Evolutionary conservation across 2,797 vertebrate species (phyloP).

Genomic region (Gymnothorax reevesii): DNA sequence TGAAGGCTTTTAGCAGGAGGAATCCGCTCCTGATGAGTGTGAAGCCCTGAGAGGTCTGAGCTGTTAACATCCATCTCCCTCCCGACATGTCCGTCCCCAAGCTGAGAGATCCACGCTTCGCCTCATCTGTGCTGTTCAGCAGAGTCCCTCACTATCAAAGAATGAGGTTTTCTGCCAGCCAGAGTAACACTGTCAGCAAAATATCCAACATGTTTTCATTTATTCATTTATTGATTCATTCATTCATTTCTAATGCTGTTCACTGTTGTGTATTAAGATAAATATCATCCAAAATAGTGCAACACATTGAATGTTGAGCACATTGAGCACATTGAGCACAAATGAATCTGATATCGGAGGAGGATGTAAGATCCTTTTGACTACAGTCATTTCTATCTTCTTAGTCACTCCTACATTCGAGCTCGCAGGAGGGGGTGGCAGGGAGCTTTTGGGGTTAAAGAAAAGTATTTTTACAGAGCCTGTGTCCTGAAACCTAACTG

Average conservation of each 20-base stretch:
- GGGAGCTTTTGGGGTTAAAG: too few relatives aligned
- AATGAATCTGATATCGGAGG: background rate
- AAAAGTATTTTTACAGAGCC: too few relatives aligned
- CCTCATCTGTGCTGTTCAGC: background rate
- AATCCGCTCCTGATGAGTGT: background rate
- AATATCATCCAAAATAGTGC: background rate
- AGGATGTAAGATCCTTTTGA: background rate
- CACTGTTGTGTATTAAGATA: background rate
- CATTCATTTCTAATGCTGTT: background rate
- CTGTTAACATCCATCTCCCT: background rate
- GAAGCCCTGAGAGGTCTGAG: background rate
- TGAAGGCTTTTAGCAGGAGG: background rate
- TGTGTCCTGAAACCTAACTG: too few relatives aligned
- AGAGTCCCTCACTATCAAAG: background rate
- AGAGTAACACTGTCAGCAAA: background rate
- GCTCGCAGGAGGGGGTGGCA: background rate
- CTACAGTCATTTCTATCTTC: too few relatives aligned
- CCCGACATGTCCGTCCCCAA: background rate
- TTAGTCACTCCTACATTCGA: background rate
- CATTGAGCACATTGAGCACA: too few relatives aligned
- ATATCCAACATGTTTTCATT: background rate
- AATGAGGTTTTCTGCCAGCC: background rate
- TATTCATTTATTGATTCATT: background rate
- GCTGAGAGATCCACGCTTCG: background rate
- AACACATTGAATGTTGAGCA: background rate